These are phyloP conservation scores for Priocnemis perturbator DNA, from an alignment of 2,888 invertebrate genomes.

Conservation along the genomic window DNA sequence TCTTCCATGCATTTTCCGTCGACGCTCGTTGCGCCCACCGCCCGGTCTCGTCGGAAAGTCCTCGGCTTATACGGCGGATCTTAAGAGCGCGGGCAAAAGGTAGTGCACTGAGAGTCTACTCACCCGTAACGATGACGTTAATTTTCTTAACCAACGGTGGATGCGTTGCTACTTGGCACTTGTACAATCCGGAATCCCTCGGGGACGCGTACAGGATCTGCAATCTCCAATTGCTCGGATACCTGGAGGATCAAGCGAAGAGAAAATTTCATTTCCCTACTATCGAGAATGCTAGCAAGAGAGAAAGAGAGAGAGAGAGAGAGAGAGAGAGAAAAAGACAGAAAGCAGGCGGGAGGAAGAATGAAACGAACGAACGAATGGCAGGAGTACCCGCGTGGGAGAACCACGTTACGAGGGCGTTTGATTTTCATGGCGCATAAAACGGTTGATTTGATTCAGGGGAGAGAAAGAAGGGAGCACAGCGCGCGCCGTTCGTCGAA, in stretches of 20 bases:
- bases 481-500: background rate
- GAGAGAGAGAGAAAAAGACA: no score
- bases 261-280: slow-evolving; percentile 35
- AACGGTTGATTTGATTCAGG: slow-evolving; percentile 25
- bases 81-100: background rate
- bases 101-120: slow-evolving; percentile 27
- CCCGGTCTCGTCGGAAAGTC: background rate
- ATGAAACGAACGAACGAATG: slow-evolving; percentile 2
- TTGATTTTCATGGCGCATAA: slow-evolving; percentile 34
- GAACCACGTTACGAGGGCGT: slow-evolving; percentile 18
- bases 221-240: slow-evolving; percentile 80
- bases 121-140: slow-evolving; percentile 78
- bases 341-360: no score
- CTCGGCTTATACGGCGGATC: background rate
- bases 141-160: slow-evolving; percentile 80
- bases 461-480: background rate
- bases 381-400: background rate
- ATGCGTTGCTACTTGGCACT: slow-evolving; percentile 82
- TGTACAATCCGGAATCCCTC: slow-evolving; percentile 80
- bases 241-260: slow-evolving; percentile 58
- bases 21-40: no score
- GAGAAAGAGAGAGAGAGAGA: background rate
- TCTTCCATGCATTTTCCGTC: no score
- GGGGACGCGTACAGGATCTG: slow-evolving; percentile 79
- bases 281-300: background rate